phyloP scores from a whole-genome alignment of 1,140 invertebrate genomes.

The Megalonaias nervosa region DNA sequence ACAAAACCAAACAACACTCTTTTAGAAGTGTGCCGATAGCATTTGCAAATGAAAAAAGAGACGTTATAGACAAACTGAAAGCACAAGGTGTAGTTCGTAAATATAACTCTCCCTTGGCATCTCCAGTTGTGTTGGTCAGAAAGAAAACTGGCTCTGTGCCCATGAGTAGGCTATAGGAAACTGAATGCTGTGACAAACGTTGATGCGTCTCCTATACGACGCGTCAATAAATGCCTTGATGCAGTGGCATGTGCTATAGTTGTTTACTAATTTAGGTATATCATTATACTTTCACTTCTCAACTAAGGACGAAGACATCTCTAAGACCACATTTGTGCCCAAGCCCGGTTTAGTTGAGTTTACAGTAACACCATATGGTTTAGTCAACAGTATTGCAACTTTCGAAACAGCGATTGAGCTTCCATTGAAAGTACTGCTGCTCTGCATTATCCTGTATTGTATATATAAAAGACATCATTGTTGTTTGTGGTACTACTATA shows the following conservation, averaged over 20 bases:
- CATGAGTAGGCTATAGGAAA: conserved; percentile 4
- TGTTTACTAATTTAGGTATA: conserved; percentile 8
- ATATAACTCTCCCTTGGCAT: no score
- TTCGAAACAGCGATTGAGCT: conserved; percentile 17
- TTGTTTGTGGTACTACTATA: no score
- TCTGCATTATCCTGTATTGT: conserved; percentile 6
- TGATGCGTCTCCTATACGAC: conserved; percentile 4
- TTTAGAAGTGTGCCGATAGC: background rate
- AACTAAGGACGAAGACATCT: conserved; percentile 16
- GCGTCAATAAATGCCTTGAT: conserved; percentile 16
- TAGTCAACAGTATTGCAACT: background rate
- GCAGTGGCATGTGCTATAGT: conserved; percentile 3
- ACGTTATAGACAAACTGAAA: conserved; percentile 2
- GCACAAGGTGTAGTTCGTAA: conserved; percentile 8
- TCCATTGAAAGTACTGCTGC: conserved; percentile 16
- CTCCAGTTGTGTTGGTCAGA: no score
- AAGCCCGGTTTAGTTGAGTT: conserved; percentile 2
- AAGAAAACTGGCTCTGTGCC: background rate
- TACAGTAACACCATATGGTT: conserved; percentile 3
- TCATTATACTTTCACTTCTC: conserved; percentile 17
- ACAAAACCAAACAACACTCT: conserved; percentile 3
- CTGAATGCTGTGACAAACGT: conserved; percentile 1
- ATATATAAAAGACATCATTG: conserved; percentile 20
- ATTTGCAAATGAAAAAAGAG: conserved; percentile 5
- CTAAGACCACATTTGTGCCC: conserved; percentile 19